Base-by-base conservation (phyloP, 2,113 vertebrate species). In the Hiodon alosoides region DNA sequence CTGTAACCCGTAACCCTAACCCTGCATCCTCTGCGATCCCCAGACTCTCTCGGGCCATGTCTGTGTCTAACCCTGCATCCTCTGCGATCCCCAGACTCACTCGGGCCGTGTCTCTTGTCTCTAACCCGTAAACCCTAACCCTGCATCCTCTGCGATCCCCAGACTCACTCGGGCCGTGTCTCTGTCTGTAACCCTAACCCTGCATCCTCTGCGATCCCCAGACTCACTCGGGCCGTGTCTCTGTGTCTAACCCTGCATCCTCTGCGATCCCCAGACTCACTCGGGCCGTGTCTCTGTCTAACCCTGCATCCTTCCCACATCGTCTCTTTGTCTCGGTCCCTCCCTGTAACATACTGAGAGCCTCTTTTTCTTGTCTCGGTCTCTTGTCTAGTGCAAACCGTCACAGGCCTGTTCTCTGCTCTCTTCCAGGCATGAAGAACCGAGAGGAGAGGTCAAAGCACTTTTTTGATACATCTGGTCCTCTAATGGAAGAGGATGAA, bases 371-470 rank as follows among this genome's bases (percentile, higher is more conserved):
- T n/a, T 48, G 51, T 54, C 51, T 13, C 11, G 0, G 7, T 60
- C 17, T 48, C 48, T 11, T 8, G 4, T 16, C 65, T 10, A 31
- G 17, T 6, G 6, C 7, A 4, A 57, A 14, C 5, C 54, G 4
- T 50, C 5, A 1, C 13, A 0, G 69, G 14, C 55, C 52, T 14
- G 64, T 74, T 77, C 74, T 69, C n/a, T 13, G 76, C 16, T 83
- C 70, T 74, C 53, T 72, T 79, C 10, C 77, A 99, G 97, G 97
- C 76, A 95, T 99, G 94, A 99, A 97, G 87, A 98, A 95, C 80
- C 95, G 96, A 69, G 97, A 99, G 87, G 97, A 99, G 86, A 87
- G 97, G 80, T 94, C 97, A 5, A 96, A 98, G 86, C 95, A 97
- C 87, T 98, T 99, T 87, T 99, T 99, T 46, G 95, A 95, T 79